A percentile compares a stretch with the other conserved stretches of the same genome.
Conservation (phyloP, 2,113 vertebrate genomes). For the Mesoclemmys tuberculata region DNA sequence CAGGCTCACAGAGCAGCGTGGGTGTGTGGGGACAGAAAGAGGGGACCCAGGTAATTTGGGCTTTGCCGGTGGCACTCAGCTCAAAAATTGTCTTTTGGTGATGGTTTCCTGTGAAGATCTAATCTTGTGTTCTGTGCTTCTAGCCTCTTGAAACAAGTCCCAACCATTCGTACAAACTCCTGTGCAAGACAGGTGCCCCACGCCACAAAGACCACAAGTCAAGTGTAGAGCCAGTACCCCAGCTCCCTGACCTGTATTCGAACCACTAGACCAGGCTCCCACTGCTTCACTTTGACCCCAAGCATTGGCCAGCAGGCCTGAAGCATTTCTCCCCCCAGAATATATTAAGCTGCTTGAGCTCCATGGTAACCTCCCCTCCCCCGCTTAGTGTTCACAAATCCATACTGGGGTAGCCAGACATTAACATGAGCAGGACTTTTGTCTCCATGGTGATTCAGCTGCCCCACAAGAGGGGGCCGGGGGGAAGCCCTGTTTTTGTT, state of each 20-base stretch:
- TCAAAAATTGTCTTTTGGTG: background rate
- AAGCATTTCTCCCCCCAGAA: background rate
- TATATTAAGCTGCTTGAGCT: background rate
- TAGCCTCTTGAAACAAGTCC: too few relatives aligned
- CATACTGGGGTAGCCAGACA: background rate
- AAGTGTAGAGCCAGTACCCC: too few relatives aligned
- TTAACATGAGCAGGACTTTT: background rate
- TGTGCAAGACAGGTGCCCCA: background rate
- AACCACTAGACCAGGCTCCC: background rate
- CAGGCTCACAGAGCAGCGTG: background rate
- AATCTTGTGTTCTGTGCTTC: background rate
- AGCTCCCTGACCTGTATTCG: background rate
- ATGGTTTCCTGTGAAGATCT: too few relatives aligned
- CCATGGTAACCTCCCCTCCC: background rate
- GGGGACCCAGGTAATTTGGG: too few relatives aligned
- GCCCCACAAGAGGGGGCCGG: background rate
- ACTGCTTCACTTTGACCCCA: background rate
- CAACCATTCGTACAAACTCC: background rate
- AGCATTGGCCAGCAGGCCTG: background rate
- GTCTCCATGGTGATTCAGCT: background rate
- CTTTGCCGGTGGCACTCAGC: background rate
- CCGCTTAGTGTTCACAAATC: too few relatives aligned
- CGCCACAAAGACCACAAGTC: background rate
- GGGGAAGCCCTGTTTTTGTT: background rate
- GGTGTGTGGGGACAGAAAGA: background rate